Evolutionary conservation across 2,113 vertebrate genomes (phyloP).

Genomic region (Urocitellus parryii): DNA sequence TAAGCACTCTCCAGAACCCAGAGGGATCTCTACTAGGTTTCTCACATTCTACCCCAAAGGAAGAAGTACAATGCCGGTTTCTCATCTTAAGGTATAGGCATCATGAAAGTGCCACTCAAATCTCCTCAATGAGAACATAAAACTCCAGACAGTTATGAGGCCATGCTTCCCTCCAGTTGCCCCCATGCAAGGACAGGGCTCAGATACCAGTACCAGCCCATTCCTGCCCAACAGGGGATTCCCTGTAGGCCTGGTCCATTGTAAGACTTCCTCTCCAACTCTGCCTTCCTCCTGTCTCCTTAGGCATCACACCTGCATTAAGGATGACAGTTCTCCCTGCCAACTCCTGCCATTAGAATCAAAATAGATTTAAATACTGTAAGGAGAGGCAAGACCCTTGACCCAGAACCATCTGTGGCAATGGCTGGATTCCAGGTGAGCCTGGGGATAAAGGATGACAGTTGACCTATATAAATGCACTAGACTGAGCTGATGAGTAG

Average conservation of each 20-base stretch:
- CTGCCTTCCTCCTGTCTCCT: background rate
- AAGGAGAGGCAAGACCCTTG: background rate
- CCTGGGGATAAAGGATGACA: background rate
- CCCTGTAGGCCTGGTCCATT: background rate
- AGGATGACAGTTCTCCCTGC: background rate
- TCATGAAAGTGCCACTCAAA: background rate
- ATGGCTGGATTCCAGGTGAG: background rate
- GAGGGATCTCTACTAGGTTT: background rate
- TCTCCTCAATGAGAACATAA: background rate
- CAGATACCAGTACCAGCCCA: too few relatives aligned
- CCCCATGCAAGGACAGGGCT: background rate
- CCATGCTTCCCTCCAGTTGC: background rate
- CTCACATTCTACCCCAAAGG: too few relatives aligned
- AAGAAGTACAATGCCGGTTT: background rate
- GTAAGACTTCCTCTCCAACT: background rate
- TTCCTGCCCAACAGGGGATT: background rate
- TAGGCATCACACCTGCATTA: too few relatives aligned
- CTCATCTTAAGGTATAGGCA: background rate
- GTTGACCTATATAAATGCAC: background rate
- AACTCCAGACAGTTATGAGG: background rate
- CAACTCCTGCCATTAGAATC: background rate
- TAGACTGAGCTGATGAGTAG: background rate
- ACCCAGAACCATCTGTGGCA: background rate
- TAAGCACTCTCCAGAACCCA: background rate
- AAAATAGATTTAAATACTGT: background rate